Evolutionary conservation across 2,888 invertebrate species (phyloP).

Genomic region (Lumbricus terrestris): DNA sequence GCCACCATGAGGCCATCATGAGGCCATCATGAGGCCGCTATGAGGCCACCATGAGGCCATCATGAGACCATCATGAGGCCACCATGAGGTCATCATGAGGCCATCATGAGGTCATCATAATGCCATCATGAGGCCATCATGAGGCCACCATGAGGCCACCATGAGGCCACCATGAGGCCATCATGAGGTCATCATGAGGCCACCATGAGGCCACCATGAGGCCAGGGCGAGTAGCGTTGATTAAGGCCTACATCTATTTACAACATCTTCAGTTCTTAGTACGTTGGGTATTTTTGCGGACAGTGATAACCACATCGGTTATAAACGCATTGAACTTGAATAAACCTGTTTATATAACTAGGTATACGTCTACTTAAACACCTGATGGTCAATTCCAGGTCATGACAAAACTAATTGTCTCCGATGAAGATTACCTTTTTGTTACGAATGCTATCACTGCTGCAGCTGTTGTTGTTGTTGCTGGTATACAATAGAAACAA

Average conservation of each 20-base stretch:
- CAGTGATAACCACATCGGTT: not conserved
- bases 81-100: not conserved
- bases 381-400: too few relatives aligned
- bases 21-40: too few relatives aligned
- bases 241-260: constrained; percentile 3
- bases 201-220: not conserved
- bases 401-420: too few relatives aligned
- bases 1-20: not conserved
- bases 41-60: not conserved
- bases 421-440: too few relatives aligned
- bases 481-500: too few relatives aligned
- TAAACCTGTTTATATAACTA: not conserved
- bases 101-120: too few relatives aligned
- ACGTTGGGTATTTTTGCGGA: not conserved
- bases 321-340: not conserved
- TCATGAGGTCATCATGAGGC: too few relatives aligned
- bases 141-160: too few relatives aligned
- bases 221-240: not conserved
- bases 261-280: not conserved
- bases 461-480: too few relatives aligned
- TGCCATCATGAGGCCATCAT: too few relatives aligned
- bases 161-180: not conserved
- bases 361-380: not conserved
- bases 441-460: too few relatives aligned
- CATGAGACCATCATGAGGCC: not conserved